phyloP scores from a whole-genome alignment of 2,888 invertebrate species.

The Coecobrya sp. region DNA sequence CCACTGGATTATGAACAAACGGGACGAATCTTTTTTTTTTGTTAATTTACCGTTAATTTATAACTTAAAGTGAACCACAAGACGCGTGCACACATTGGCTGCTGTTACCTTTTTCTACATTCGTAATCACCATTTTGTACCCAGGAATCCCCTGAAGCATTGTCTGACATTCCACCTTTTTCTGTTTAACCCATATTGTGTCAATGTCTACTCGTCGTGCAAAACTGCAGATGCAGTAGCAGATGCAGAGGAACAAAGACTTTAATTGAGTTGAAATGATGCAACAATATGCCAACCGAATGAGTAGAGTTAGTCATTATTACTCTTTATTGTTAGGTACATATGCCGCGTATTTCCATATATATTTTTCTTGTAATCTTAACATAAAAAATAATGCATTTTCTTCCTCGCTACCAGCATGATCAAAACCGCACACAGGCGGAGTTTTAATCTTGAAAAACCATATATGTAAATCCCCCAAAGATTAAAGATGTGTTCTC shows the following conservation, averaged over 20 bases:
- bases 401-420: neutral
- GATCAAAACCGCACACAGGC: neutral
- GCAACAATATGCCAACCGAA: neutral
- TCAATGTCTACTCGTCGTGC: neutral
- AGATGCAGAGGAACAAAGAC: neutral
- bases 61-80: too few species aligned
- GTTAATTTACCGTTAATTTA: too few species aligned
- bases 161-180: neutral
- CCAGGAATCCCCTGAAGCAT: too few species aligned
- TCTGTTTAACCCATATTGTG: neutral
- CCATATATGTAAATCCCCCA: neutral
- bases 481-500: neutral
- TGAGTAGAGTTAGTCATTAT: neutral
- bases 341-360: neutral
- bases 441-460: neutral
- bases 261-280: neutral
- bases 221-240: neutral
- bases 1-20: too few species aligned
- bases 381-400: neutral
- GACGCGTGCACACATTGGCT: too few species aligned
- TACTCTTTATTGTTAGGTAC: neutral
- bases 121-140: too few species aligned
- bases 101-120: too few species aligned
- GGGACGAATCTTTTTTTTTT: too few species aligned
- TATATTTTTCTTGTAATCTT: neutral